phyloP scores from a whole-genome alignment of 2,888 invertebrate species.

The Mythimna impura region DNA sequence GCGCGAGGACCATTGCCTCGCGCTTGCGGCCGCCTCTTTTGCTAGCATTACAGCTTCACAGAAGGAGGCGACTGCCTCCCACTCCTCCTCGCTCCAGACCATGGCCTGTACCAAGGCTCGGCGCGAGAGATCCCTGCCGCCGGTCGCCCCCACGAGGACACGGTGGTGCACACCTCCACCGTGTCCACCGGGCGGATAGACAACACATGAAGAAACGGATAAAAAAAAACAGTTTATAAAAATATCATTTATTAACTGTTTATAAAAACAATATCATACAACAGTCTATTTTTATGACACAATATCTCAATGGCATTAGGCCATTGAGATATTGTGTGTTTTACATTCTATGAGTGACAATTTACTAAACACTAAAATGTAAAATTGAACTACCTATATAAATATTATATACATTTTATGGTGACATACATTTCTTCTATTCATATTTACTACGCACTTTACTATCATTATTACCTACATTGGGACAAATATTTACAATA shows the following conservation, averaged over 20 bases:
- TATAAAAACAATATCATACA: slow-evolving; percentile 31
- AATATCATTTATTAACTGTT: slow-evolving; percentile 20
- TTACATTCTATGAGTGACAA: background rate
- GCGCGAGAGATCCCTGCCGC: too few relatives aligned
- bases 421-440: background rate
- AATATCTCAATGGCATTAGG: background rate
- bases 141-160: fast-evolving
- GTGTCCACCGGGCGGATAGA: too few relatives aligned
- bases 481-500: slow-evolving; percentile 18
- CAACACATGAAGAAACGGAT: background rate
- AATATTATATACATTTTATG: too few relatives aligned
- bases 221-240: slow-evolving; percentile 14
- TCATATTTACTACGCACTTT: background rate
- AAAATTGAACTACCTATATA: too few relatives aligned
- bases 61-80: too few relatives aligned
- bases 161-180: too few relatives aligned
- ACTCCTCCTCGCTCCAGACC: too few relatives aligned
- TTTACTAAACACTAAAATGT: background rate
- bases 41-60: too few relatives aligned
- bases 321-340: too few relatives aligned
- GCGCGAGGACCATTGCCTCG: too few relatives aligned
- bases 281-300: slow-evolving; percentile 32
- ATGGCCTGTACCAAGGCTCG: too few relatives aligned
- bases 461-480: background rate
- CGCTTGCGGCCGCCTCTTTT: too few relatives aligned